Conservation (phyloP, 2,797 vertebrate genomes). For the Eulemur rubriventer region DNA sequence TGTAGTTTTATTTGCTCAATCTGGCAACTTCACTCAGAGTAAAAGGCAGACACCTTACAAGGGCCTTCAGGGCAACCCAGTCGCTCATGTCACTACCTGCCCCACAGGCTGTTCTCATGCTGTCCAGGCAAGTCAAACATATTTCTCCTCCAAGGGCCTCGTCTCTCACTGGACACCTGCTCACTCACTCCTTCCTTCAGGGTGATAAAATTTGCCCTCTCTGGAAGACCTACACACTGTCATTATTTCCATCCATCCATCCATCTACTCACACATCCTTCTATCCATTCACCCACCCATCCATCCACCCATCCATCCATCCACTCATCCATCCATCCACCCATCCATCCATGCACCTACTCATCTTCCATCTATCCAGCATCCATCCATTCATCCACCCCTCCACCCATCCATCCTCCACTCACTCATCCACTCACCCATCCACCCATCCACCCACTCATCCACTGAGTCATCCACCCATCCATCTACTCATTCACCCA, state of each 20-base stretch:
- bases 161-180: too few relatives aligned
- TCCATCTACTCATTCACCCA: neutral
- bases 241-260: neutral
- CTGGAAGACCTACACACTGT: too few relatives aligned
- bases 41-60: neutral
- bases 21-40: neutral
- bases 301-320: rapidly evolving
- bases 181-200: neutral
- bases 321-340: too few relatives aligned
- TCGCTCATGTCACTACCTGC: too few relatives aligned
- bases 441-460: too few relatives aligned
- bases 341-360: rapidly evolving
- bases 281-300: neutral
- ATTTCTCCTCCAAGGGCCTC: neutral
- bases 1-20: neutral
- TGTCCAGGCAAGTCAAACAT: neutral
- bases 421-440: neutral
- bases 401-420: neutral
- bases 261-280: neutral
- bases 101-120: too few relatives aligned
- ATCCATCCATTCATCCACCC: rapidly evolving
- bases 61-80: neutral
- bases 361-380: too few relatives aligned
- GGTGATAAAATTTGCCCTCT: too few relatives aligned
- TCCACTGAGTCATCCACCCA: too few relatives aligned